Conservation (phyloP, 2,888 invertebrate species). For the Vesta saturnalis region DNA sequence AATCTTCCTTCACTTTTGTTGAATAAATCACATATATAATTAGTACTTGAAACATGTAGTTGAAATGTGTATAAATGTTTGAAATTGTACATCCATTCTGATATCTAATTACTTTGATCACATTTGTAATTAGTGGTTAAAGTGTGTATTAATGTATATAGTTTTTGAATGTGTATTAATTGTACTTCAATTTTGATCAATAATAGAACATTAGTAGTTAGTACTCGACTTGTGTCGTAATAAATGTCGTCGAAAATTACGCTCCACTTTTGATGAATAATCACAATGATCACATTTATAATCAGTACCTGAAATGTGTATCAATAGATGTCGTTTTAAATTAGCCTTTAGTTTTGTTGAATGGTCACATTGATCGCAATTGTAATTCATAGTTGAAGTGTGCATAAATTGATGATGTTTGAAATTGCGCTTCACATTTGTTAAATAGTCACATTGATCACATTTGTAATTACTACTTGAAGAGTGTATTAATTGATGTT, state of each 20-base stretch:
- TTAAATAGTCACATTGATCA: neutral
- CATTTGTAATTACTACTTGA: neutral
- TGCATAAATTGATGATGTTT: neutral
- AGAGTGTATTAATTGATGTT: neutral
- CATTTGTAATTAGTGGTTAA: too few relatives aligned
- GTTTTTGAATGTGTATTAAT: too few relatives aligned
- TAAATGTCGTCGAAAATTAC: neutral
- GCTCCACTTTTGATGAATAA: neutral
- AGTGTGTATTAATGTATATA: too few relatives aligned
- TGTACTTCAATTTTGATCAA: too few relatives aligned
- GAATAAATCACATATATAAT: too few relatives aligned
- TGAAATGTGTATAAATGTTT: too few relatives aligned
- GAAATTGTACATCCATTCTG: too few relatives aligned
- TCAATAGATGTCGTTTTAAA: neutral
- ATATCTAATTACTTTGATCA: neutral
- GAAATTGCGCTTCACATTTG: neutral
- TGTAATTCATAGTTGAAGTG: neutral
- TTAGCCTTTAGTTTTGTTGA: neutral
- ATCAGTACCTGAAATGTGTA: neutral
- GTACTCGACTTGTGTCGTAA: neutral
- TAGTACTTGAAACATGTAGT: too few relatives aligned
- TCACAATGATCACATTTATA: neutral
- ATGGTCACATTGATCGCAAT: neutral
- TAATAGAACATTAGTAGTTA: too few relatives aligned
- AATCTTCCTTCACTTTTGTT: too few relatives aligned